Evolutionary conservation across 53 echinoderm and acorn worm genomes (phyloP).

Genomic region (Henricia sp.): DNA sequence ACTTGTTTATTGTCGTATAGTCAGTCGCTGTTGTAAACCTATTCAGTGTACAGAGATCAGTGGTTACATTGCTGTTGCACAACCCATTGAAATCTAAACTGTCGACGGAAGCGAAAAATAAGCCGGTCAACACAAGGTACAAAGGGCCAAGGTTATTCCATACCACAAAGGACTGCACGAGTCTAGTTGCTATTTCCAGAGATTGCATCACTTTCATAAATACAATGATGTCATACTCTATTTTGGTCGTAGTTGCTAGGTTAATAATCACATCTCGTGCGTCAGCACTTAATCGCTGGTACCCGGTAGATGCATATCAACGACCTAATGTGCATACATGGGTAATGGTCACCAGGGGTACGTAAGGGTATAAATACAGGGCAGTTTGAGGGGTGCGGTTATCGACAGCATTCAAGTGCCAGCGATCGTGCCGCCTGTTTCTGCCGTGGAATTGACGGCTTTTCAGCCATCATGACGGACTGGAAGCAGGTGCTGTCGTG

Average conservation of each 20-base stretch:
- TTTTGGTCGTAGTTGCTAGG: constrained; percentile 15
- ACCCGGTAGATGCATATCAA: neutral
- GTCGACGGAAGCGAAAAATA: too few relatives aligned
- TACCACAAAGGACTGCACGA: too few relatives aligned
- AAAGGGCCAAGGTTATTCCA: too few relatives aligned
- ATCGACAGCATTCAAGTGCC: constrained; percentile 20
- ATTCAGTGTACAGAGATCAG: too few relatives aligned
- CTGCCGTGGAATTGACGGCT: constrained; percentile 26
- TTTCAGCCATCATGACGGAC: constrained; percentile 27
- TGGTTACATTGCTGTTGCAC: too few relatives aligned
- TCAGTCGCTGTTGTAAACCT: too few relatives aligned
- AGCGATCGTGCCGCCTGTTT: constrained; percentile 24
- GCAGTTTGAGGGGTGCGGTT: neutral
- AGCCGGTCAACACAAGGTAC: too few relatives aligned
- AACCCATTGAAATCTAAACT: too few relatives aligned
- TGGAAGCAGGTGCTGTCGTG: constrained; percentile 72
- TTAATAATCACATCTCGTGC: neutral
- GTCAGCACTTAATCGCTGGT: neutral
- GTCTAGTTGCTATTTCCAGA: neutral
- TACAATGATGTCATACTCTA: constrained; percentile 4
- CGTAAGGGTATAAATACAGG: neutral
- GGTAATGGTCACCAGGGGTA: neutral
- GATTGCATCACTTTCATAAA: neutral
- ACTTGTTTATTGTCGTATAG: too few relatives aligned
- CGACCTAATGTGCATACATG: neutral